Conservation (phyloP, 2,113 vertebrate species). For the Oriolus oriolus region DNA sequence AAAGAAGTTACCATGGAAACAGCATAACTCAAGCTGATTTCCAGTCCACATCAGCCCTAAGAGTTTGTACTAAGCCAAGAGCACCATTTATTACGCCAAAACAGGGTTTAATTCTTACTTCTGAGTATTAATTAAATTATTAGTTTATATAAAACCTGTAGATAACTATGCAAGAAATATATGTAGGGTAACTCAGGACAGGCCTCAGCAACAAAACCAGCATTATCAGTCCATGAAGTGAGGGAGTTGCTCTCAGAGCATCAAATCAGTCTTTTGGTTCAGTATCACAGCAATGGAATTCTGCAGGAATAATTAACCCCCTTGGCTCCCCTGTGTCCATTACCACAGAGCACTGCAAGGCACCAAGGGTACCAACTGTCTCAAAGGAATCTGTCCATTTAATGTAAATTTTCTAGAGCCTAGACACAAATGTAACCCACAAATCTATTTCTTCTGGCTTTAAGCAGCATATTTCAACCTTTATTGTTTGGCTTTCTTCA, state of each 20-base stretch:
- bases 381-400: not conserved
- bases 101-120: not conserved
- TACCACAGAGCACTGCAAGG: not conserved
- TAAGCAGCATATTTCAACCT: not conserved
- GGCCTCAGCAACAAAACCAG: not conserved
- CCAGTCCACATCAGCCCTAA: not conserved
- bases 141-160: not conserved
- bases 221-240: not conserved
- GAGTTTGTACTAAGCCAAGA: not conserved
- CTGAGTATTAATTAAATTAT: not conserved
- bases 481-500: not conserved
- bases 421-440: not conserved
- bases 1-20: not conserved
- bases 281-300: not conserved
- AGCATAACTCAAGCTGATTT: not conserved
- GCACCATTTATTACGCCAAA: not conserved
- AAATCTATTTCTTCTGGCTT: not conserved
- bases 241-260: not conserved
- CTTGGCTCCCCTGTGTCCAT: not conserved
- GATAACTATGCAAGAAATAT: not conserved
- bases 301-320: not conserved
- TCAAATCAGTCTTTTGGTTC: not conserved
- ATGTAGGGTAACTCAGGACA: not conserved
- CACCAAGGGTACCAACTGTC: not conserved
- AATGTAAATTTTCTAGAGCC: not conserved